Conservation (phyloP, 1,140 invertebrate species). For the Drosophila guanche region DNA sequence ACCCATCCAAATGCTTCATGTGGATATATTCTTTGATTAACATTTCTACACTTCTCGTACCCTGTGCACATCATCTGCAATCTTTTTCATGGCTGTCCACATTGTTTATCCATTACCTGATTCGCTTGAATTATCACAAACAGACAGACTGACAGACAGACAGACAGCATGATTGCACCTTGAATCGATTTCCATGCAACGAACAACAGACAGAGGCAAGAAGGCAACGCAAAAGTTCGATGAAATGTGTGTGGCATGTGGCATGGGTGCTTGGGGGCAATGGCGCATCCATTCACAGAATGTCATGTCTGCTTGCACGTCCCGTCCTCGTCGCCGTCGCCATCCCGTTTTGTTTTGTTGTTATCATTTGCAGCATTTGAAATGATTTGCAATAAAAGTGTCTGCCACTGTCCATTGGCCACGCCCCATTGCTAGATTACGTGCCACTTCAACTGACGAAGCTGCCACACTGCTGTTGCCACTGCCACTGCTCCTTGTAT, state of each 20-base stretch:
- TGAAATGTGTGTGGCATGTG: not conserved
- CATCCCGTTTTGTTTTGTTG: slow-evolving; percentile 34
- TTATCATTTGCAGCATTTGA: slow-evolving; percentile 80
- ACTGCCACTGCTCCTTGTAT: slow-evolving; percentile 23
- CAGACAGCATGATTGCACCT: slow-evolving; percentile 44
- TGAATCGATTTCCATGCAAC: slow-evolving; percentile 50
- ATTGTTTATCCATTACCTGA: slow-evolving; percentile 36
- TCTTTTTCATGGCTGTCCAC: slow-evolving; percentile 6
- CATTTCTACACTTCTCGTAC: not conserved
- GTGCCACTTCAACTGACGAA: slow-evolving; percentile 48
- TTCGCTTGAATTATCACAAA: slow-evolving; percentile 24
- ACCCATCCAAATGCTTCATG: too few species aligned
- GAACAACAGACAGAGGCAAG: slow-evolving; percentile 1
- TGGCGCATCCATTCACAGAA: slow-evolving; percentile 35
- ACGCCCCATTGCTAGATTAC: slow-evolving; percentile 77
- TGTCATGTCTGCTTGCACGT: slow-evolving; percentile 67
- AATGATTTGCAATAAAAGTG: slow-evolving; percentile 81
- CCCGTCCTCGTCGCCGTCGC: slow-evolving; percentile 6
- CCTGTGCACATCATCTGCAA: slow-evolving; percentile 4
- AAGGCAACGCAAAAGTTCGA: too few species aligned
- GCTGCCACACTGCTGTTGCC: slow-evolving; percentile 21
- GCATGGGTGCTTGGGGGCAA: not conserved
- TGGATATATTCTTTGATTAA: not conserved
- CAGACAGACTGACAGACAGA: slow-evolving; percentile 32
- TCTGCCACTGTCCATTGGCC: slow-evolving; percentile 72